Base-by-base conservation (phyloP, 2,888 invertebrate genomes). In the Thalpophila matura region DNA sequence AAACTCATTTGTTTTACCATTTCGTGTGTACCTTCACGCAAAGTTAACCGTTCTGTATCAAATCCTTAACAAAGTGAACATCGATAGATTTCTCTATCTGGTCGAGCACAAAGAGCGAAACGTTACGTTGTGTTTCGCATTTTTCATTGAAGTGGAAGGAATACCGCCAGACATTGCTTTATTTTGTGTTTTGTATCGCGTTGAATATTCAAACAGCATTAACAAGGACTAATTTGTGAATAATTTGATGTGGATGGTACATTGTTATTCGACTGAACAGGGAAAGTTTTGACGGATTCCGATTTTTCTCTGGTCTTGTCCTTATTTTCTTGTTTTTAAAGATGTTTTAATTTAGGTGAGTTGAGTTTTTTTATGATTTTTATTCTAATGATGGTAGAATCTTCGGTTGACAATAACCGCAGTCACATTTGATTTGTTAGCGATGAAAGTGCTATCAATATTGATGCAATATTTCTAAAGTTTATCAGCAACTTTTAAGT, bases 71-170 rank as follows among this genome's bases (percentile, higher is more conserved):
- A 73, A 67, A 77, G 66, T 65, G 68, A 74, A 56, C 70, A 77
- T 50, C 60, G 63, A 74, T 77, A 79, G 65, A 79, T 82, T 81
- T 76, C 71, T 76, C 51, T 80, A 72, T 77, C 71, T 72, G 75
- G 64, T 61, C 71, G 80, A 82, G 77, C 80, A 79, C 60, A 81
- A 79, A 82, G 70, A 80, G 76, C 71, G 69, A 74, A 80, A 66
- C 60, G 73, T 55, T 59, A 73, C 66, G 65, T 54, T 64, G 62
- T 76, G 71, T 78, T 78, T 73, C 74, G 61, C 63, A 74, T 69
- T 72, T 74, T 72, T 66, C 79, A 74, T 57, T 70, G 79, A 69
- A 74, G 63, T 80, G 80, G 81, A 85, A 83, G 55, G 57, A 82
- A 80, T 70, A 79, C 71, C 69, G 49, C 55, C 65, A 76, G 73